These are phyloP conservation scores for Spatula versicolor DNA, from an alignment of 2,797 vertebrate species.

Conservation along the genomic window DNA sequence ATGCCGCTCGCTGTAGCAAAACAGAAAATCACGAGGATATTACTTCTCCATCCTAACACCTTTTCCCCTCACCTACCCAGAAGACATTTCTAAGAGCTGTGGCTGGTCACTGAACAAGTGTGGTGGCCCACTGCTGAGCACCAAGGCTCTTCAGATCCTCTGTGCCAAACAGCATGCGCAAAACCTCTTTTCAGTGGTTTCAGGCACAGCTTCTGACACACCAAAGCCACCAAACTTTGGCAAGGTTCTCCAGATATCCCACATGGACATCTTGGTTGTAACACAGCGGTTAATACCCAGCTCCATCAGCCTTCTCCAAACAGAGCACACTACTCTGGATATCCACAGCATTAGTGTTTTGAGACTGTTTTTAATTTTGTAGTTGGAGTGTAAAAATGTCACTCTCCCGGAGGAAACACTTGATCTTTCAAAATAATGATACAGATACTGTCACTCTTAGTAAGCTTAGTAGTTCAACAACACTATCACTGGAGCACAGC, in stretches of 20 bases:
- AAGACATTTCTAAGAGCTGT: background rate
- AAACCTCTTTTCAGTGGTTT: background rate
- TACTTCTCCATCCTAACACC: background rate
- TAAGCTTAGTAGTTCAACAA: background rate
- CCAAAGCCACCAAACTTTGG: too few relatives aligned
- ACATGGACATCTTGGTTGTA: accelerated
- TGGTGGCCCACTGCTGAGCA: background rate
- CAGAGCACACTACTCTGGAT: background rate
- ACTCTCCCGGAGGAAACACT: background rate
- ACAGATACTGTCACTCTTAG: background rate
- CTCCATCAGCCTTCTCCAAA: background rate
- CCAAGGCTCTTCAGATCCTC: background rate
- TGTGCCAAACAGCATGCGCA: background rate
- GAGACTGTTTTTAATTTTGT: background rate
- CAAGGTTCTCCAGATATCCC: background rate
- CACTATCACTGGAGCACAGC: background rate
- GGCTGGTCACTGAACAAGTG: accelerated
- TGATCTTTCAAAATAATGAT: background rate
- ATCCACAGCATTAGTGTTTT: background rate
- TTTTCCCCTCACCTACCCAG: background rate
- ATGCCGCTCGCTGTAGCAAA: background rate
- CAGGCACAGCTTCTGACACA: background rate
- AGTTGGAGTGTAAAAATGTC: background rate
- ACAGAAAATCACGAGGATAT: background rate
- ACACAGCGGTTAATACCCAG: background rate